phyloP scores from a whole-genome alignment of 1,140 invertebrate genomes.

The Achatina immaculata region DNA sequence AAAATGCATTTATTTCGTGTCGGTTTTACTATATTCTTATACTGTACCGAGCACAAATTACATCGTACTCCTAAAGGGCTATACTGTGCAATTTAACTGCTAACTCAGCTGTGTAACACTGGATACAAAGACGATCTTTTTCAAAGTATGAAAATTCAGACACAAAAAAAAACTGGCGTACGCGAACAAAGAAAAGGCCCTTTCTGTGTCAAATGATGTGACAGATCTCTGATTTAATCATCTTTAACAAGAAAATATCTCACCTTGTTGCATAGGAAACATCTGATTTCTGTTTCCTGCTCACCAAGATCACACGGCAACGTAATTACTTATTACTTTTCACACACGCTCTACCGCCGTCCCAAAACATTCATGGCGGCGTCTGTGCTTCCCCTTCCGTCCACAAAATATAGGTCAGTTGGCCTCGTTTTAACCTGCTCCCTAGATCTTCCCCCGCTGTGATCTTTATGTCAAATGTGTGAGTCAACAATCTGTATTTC shows the following conservation, averaged over 20 bases:
- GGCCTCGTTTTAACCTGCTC: background rate
- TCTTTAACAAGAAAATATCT: background rate
- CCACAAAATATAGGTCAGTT: background rate
- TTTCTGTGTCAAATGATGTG: background rate
- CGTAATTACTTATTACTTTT: background rate
- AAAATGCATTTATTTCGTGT: no score
- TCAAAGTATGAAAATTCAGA: no score
- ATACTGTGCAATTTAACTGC: no score
- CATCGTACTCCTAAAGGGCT: no score
- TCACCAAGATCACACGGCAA: slow-evolving; percentile 1
- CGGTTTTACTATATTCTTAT: no score
- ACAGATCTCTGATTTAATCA: background rate
- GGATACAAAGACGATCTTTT: no score
- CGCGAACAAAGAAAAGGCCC: background rate
- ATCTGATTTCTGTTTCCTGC: slow-evolving; percentile 20
- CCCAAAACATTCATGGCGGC: slow-evolving; percentile 20
- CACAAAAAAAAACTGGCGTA: no score
- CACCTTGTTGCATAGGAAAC: slow-evolving; percentile 37
- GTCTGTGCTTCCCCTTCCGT: background rate
- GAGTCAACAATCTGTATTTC: no score
- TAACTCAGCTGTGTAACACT: no score
- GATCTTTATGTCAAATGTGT: no score
- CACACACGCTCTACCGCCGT: background rate
- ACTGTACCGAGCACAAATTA: no score
- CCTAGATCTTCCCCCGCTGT: no score